Conservation (phyloP, 2,797 vertebrate species). For the Agapornis canus region DNA sequence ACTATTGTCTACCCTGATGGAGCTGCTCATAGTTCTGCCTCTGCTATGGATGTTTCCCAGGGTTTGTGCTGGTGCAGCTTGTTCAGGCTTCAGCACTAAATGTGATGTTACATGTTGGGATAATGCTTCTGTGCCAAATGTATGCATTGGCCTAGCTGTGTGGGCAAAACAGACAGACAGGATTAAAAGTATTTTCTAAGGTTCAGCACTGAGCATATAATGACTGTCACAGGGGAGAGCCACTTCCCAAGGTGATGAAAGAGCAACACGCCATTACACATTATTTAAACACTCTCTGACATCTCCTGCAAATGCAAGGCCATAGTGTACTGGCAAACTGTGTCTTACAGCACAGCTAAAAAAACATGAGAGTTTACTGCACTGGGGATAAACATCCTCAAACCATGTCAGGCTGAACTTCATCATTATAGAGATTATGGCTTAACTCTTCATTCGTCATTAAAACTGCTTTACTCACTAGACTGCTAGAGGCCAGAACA, state of each 20-base stretch:
- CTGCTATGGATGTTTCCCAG: background rate
- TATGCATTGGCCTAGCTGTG: background rate
- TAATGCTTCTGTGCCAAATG: background rate
- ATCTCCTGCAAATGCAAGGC: conserved; percentile 18
- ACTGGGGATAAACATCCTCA: background rate
- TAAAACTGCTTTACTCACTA: background rate
- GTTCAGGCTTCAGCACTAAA: background rate
- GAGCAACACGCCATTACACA: conserved; percentile 46
- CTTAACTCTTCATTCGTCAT: background rate
- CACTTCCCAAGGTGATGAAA: conserved; percentile 61
- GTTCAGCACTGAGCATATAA: conserved; percentile 60
- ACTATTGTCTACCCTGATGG: background rate
- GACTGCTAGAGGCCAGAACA: background rate
- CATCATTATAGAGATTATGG: background rate
- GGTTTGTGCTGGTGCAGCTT: background rate
- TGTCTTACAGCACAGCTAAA: background rate
- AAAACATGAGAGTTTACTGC: background rate
- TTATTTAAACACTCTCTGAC: conserved; percentile 57
- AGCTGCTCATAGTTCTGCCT: background rate
- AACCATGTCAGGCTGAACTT: background rate
- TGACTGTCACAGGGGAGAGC: conserved; percentile 61
- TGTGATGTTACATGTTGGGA: background rate
- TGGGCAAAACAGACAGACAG: conserved; percentile 38
- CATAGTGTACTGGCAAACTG: background rate
- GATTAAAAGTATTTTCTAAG: conserved; percentile 49